Evolutionary conservation across 1,140 invertebrate species (phyloP).

Genomic region (Limonius californicus): DNA sequence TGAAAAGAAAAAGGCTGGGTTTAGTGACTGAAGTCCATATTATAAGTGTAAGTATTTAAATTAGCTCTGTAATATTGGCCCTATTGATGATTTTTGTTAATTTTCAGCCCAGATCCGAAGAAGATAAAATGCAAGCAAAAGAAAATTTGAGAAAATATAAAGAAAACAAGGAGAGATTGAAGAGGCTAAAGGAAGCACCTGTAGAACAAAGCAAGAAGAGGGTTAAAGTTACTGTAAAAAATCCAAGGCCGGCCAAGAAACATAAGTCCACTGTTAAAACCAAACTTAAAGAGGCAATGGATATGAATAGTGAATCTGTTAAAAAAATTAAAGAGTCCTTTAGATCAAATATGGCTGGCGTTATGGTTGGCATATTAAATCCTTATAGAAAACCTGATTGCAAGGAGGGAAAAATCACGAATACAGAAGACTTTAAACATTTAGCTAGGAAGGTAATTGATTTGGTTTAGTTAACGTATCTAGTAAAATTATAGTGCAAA

Average conservation of each 20-base stretch:
- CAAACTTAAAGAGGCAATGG: slow-evolving; percentile 45
- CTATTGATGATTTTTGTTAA: slow-evolving; percentile 23
- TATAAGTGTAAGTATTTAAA: slow-evolving; percentile 60
- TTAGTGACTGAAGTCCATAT: slow-evolving; percentile 62
- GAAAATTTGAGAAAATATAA: slow-evolving; percentile 64
- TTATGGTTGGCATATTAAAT: slow-evolving; percentile 87
- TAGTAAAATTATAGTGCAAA: too few relatives aligned
- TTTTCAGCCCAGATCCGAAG: slow-evolving; percentile 70
- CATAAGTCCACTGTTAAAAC: slow-evolving; percentile 31
- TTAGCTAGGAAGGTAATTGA: slow-evolving; percentile 82
- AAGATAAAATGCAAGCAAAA: slow-evolving; percentile 67
- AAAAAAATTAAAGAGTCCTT: slow-evolving; percentile 83
- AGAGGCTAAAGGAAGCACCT: slow-evolving; percentile 55
- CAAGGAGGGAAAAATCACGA: slow-evolving; percentile 77
- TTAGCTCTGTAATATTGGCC: background rate
- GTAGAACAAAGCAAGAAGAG: slow-evolving; percentile 25
- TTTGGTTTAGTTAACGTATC: too few relatives aligned
- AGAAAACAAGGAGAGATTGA: slow-evolving; percentile 74
- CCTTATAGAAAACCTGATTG: slow-evolving; percentile 84
- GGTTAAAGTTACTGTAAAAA: slow-evolving; percentile 17
- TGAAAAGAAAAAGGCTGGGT: slow-evolving; percentile 50
- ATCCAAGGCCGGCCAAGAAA: slow-evolving; percentile 44
- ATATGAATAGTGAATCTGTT: slow-evolving; percentile 51
- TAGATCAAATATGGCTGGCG: slow-evolving; percentile 80
- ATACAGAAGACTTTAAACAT: slow-evolving; percentile 93